phyloP scores from a whole-genome alignment of 2,797 vertebrate species.

The Lindbergichthys nudifrons region DNA sequence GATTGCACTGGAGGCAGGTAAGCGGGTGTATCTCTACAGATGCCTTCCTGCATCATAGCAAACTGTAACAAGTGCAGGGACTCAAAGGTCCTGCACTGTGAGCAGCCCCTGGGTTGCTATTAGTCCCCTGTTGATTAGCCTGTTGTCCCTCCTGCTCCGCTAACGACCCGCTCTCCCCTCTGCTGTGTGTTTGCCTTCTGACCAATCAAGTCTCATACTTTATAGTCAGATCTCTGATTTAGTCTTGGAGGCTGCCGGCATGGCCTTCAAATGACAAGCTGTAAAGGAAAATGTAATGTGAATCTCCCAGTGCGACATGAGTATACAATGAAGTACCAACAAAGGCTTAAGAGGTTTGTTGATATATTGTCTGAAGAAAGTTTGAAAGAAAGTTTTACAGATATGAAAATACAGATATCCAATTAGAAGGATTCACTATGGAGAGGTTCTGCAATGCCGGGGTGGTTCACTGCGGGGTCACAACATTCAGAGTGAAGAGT shows the following conservation, averaged over 20 bases:
- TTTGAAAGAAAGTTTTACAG: no score
- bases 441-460: no score
- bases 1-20: neutral
- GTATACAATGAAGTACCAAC: no score
- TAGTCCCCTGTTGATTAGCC: slow-evolving; percentile 45
- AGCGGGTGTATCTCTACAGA: slow-evolving; percentile 12
- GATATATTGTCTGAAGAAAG: no score
- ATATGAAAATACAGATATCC: no score
- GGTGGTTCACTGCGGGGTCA: no score
- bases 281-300: neutral
- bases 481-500: no score
- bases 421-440: no score
- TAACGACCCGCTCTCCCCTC: neutral
- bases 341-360: no score
- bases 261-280: neutral
- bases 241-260: neutral
- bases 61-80: slow-evolving; percentile 2
- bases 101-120: neutral
- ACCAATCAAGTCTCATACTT: neutral
- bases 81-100: neutral
- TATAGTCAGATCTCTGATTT: neutral
- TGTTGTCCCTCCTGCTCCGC: slow-evolving; percentile 20
- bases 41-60: neutral
- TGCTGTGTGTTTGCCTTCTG: slow-evolving; percentile 8
- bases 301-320: no score